Evolutionary conservation across 2,888 invertebrate genomes (phyloP).

Genomic region (Spodoptera littoralis): DNA sequence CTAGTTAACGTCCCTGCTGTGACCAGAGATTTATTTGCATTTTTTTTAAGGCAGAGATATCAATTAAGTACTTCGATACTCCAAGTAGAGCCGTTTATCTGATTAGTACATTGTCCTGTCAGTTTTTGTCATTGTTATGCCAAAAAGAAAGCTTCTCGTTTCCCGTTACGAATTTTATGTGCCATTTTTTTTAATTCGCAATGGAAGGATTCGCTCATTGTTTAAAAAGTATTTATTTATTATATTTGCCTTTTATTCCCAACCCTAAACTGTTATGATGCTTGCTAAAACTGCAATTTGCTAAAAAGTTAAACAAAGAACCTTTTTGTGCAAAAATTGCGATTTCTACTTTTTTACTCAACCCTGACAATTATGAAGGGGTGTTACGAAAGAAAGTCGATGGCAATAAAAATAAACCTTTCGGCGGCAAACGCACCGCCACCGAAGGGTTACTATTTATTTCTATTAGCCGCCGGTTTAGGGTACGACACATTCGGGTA

Average conservation of each 20-base stretch:
- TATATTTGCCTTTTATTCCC: slow-evolving; percentile 43
- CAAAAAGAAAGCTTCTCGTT: slow-evolving; percentile 25
- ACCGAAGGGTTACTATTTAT: slow-evolving; percentile 86
- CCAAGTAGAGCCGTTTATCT: neutral
- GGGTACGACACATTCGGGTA: slow-evolving; percentile 71
- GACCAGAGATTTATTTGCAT: slow-evolving; percentile 67
- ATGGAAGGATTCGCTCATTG: slow-evolving; percentile 54
- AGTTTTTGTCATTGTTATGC: slow-evolving; percentile 5
- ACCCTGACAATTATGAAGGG: slow-evolving; percentile 84
- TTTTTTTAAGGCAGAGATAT: slow-evolving; percentile 28
- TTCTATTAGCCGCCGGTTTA: slow-evolving; percentile 81
- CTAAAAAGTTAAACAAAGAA: slow-evolving; percentile 68
- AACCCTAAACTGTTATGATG: slow-evolving; percentile 55
- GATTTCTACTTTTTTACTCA: slow-evolving; percentile 74
- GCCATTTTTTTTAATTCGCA: slow-evolving; percentile 30
- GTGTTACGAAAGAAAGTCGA: slow-evolving; percentile 82
- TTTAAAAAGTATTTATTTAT: slow-evolving; percentile 47
- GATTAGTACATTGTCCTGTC: slow-evolving; percentile 7
- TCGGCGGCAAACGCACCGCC: slow-evolving; percentile 82
- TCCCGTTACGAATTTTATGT: slow-evolving; percentile 42
- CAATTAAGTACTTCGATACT: slow-evolving; percentile 34
- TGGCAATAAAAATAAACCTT: slow-evolving; percentile 86
- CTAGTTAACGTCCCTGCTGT: slow-evolving; percentile 75
- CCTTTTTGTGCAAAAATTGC: slow-evolving; percentile 68
- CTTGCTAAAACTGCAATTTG: slow-evolving; percentile 62